Evolutionary conservation across 2,888 invertebrate species (phyloP).

Genomic region (Ethmia dodecea): DNA sequence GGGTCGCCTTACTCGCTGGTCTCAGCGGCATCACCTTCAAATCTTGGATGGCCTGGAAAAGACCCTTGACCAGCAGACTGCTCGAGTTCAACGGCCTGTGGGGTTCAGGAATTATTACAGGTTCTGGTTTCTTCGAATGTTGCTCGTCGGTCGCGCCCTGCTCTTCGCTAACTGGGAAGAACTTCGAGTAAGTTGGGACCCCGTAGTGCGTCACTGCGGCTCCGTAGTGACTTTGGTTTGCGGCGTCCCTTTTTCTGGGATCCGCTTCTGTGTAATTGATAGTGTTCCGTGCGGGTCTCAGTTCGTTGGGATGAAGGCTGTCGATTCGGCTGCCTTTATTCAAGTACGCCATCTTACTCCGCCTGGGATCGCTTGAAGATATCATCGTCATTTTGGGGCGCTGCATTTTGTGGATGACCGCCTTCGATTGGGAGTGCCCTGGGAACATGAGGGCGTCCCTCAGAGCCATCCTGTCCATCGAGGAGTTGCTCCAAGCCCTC

Average conservation of each 20-base stretch:
- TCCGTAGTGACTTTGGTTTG: conserved; percentile 19
- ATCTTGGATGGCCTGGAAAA: conserved; percentile 25
- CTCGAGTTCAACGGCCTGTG: conserved; percentile 20
- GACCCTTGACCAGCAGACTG: conserved; percentile 27
- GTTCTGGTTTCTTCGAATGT: conserved; percentile 27
- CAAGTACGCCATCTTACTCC: conserved; percentile 30
- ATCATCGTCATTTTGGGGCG: conserved; percentile 43
- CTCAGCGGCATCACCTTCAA: too few species aligned
- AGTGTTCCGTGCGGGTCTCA: conserved; percentile 34
- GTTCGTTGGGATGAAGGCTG: conserved; percentile 27
- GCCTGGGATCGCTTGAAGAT: conserved; percentile 33
- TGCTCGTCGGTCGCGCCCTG: conserved; percentile 28
- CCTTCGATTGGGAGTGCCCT: conserved; percentile 35
- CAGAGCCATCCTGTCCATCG: conserved; percentile 16
- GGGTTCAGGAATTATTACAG: conserved; percentile 30
- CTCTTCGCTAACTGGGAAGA: conserved; percentile 41
- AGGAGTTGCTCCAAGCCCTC: conserved; percentile 23
- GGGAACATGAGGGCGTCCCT: conserved; percentile 29
- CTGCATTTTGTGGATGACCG: conserved; percentile 36
- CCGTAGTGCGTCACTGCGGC: conserved; percentile 28
- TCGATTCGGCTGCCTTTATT: conserved; percentile 27
- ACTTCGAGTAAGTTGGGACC: conserved; percentile 34
- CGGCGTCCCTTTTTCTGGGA: too few species aligned
- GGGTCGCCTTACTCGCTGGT: too few species aligned
- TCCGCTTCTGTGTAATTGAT: too few species aligned